Base-by-base conservation (phyloP, 2,888 invertebrate genomes). In the Drosophila prolongata region DNA sequence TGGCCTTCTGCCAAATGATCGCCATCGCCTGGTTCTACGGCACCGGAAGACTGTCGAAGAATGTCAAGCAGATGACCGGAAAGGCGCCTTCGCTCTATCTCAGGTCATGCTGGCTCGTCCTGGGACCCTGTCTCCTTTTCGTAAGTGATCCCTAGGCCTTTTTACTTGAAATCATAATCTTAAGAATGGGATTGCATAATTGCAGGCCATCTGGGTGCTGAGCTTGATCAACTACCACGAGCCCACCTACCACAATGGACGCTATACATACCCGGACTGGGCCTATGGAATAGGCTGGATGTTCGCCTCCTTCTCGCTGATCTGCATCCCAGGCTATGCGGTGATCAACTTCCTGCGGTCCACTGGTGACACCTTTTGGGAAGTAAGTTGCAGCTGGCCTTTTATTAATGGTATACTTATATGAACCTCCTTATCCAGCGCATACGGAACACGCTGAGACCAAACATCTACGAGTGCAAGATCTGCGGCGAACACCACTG, bases 11-110 rank as follows among this genome's bases (percentile, higher is more conserved):
- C 89, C 98, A 98, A 94, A 96, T 97, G 54, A 96, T 98, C 58
- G 98, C 96, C 9, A 95, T 98, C 70, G 95, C 97, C 6, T 98
- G 98, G 98, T 96, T 97, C 90, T 98, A 98, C 90, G 98, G 98
- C 40, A 96, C 96, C 0, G 94, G 94, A 62, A 94, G 96, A 80
- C 92, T 98, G 68, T 95, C 97, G 8, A 95, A 94, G 85, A 97
- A 98, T 90, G 95, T 98, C 13, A 95, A 96, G 91, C 96, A 97
- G 89, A 98, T 98, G 97, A 98, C 97, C 35, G 97, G 97, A 79
- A 93, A 94, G 37, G 94, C 94, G 60, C 97, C 98, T 0, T 95
- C 96, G 3, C 90, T 95, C 40, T 98, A 97, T 92, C 96, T 98
- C 90, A 95, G 96, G 78, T 95, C 96, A 77, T 97, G 98, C 90